Base-by-base conservation (phyloP, 35 echinoderm and acorn worm genomes). In the Heliocidaris tuberculata region DNA sequence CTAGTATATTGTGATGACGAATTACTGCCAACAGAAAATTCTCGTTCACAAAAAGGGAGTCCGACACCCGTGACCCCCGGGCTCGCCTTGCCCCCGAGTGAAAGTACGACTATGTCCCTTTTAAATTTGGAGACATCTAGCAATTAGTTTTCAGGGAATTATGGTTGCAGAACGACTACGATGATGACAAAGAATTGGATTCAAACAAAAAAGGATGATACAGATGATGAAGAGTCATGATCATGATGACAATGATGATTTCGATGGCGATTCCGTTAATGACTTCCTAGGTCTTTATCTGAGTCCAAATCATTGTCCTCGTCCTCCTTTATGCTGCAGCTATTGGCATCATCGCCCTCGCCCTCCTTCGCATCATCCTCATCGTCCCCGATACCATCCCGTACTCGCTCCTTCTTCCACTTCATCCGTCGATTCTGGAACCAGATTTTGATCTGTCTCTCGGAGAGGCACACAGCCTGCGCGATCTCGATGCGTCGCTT, bases 371-470 rank as follows among this genome's bases (percentile, higher is more conserved):
- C 47, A 24, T 93, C 91, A 48, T 93, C 91, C 15, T 88, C 93
- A 13, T 92, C 94, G 7, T 31, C 60, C 0, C 60, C 94, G 7
- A 13, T 47, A 16, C 60, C 94, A 27, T 97, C 98, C 61, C 90
- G 93, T 92, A 90, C 50, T 93, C 94, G 94, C 87, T 99, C 98
- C 90, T 99, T 99, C 90, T 99, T 99, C 98, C 98, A 99, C 71
- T 99, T 99, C 98, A 99, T 99, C 31, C 98, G 87, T 49, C 98
- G 95, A 94, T 99, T 99, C 78, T 99, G 98, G 47, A 99, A 99
- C 98, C 98, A 99, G 60, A 99, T 99, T 95, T 99, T 99, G 93
- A 99, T 99, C 91, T 99, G 98, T 35, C 98, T 92, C 86, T 99
- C 98, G 9, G 95, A 95, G 9, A 99, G 96, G 54, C 98, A 97